phyloP scores from a whole-genome alignment of 2,888 invertebrate genomes.

The Colletes collaris region DNA sequence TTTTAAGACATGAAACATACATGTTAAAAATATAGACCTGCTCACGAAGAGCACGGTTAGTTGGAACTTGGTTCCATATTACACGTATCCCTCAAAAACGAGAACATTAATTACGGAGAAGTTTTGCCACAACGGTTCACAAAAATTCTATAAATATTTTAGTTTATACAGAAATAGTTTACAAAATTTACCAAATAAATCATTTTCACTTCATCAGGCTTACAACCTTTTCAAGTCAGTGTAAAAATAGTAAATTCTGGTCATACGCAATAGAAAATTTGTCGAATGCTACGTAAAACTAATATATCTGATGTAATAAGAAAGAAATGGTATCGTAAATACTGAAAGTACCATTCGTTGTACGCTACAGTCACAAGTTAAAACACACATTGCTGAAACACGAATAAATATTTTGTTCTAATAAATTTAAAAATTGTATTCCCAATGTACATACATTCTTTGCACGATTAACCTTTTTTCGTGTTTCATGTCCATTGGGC shows the following conservation, averaged over 20 bases:
- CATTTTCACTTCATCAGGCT: not conserved
- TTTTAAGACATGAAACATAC: slow-evolving; percentile 31
- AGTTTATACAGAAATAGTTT: slow-evolving; percentile 32
- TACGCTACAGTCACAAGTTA: not conserved
- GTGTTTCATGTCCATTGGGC: not conserved
- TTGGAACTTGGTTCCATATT: slow-evolving; percentile 40
- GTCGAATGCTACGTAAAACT: not conserved
- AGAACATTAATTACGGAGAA: slow-evolving; percentile 3
- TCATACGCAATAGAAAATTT: not conserved
- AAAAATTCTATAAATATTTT: slow-evolving; percentile 27
- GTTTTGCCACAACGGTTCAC: slow-evolving; percentile 4
- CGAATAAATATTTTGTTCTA: not conserved
- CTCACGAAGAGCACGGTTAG: slow-evolving; percentile 48
- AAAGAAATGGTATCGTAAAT: slow-evolving; percentile 3
- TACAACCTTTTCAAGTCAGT: slow-evolving; percentile 7
- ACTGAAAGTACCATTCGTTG: not conserved
- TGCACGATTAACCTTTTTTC: slow-evolving; percentile 7
- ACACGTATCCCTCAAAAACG: slow-evolving; percentile 4
- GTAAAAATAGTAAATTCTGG: slow-evolving; percentile 36
- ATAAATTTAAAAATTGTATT: slow-evolving; percentile 16
- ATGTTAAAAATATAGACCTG: slow-evolving; percentile 63
- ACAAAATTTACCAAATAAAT: slow-evolving; percentile 16
- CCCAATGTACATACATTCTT: slow-evolving; percentile 7
- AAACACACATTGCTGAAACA: not conserved
- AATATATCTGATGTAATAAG: not conserved